A percentile compares a stretch with the other conserved stretches of the same genome.
Evolutionary conservation across 2,113 vertebrate genomes (phyloP).

Genomic region (Calidris pygmaea): DNA sequence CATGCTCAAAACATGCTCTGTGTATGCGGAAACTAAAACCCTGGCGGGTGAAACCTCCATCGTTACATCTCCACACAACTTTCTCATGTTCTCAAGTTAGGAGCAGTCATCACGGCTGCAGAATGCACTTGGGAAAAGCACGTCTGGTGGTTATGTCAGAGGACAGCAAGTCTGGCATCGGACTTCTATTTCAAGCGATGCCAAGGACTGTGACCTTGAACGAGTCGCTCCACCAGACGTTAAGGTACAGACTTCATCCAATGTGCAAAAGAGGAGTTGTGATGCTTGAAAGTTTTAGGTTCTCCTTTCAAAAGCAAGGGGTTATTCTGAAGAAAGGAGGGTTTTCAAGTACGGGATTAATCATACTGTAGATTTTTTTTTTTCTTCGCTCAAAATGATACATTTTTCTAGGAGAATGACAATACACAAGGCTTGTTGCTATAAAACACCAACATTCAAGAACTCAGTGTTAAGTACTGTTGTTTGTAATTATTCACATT

Average conservation of each 20-base stretch:
- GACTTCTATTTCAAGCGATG: background rate
- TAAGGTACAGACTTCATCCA: background rate
- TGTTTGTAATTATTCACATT: background rate
- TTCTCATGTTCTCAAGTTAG: background rate
- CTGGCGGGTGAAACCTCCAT: rapidly evolving
- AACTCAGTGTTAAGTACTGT: background rate
- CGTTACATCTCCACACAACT: background rate
- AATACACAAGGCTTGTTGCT: background rate
- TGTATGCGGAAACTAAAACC: background rate
- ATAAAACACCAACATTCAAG: background rate
- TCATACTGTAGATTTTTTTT: background rate
- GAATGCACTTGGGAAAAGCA: background rate
- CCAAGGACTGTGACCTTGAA: slow-evolving; percentile 28
- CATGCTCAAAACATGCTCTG: background rate
- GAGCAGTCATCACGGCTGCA: background rate
- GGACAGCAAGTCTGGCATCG: background rate
- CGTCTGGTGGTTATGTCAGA: slow-evolving; percentile 3
- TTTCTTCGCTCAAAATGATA: background rate
- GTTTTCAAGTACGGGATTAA: background rate
- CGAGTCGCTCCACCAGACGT: background rate
- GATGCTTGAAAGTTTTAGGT: background rate
- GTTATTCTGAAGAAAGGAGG: background rate
- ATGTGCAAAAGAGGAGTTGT: background rate
- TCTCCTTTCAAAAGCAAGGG: background rate
- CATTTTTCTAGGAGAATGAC: background rate